These are phyloP conservation scores for Erynnis tages DNA, from an alignment of 2,888 invertebrate genomes.

Conservation along the genomic window DNA sequence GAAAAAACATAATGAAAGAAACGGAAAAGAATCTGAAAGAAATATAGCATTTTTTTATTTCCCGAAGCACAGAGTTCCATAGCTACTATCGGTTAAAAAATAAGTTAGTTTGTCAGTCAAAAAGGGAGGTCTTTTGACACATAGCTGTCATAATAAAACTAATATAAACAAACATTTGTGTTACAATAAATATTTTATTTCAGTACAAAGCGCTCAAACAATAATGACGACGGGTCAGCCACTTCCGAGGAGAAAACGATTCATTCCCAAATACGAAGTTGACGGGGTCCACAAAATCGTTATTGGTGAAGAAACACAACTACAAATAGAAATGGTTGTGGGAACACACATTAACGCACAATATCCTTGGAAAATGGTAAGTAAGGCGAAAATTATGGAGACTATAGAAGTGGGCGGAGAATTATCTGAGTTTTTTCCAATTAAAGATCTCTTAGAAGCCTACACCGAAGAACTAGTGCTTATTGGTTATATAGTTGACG, in stretches of 20 bases:
- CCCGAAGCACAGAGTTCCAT: too few species aligned
- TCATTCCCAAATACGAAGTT: conserved; percentile 75
- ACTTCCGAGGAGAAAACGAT: conserved; percentile 62
- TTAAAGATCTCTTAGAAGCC: conserved; percentile 61
- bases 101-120: neutral
- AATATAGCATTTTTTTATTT: too few species aligned
- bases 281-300: conserved; percentile 79
- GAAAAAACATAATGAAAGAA: too few species aligned
- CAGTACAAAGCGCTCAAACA: conserved; percentile 44
- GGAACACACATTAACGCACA: conserved; percentile 87
- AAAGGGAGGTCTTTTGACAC: neutral
- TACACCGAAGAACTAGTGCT: conserved; percentile 73
- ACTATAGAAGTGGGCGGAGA: conserved; percentile 81
- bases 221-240: conserved; percentile 47
- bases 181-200: too few species aligned
- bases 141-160: neutral
- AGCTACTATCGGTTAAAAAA: too few species aligned
- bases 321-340: conserved; percentile 83
- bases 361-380: conserved; percentile 86
- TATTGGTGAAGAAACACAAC: conserved; percentile 81
- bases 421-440: conserved; percentile 62
- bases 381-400: conserved; percentile 83
- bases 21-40: too few species aligned
- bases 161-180: neutral
- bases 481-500: conserved; percentile 85